Percentiles rank a stretch among this genome's conserved stretches.
phyloP scores from a whole-genome alignment of 2,113 vertebrate species.

The Cyprinus carpio region DNA sequence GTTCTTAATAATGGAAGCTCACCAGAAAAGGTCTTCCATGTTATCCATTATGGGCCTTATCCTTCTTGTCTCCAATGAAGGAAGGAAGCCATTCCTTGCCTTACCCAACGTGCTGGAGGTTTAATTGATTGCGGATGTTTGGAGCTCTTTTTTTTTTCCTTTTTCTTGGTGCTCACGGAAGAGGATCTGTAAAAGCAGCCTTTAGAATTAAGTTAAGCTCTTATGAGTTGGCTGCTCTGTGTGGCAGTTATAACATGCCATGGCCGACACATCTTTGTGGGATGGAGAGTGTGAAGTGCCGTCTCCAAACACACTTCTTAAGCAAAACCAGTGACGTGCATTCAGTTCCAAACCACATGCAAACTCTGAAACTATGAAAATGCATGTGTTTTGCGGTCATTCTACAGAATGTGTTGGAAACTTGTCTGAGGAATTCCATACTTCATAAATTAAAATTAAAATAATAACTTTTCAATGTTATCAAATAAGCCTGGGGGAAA shows the following conservation, averaged over 20 bases:
- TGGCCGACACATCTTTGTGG: constrained; percentile 5
- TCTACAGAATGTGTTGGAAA: background rate
- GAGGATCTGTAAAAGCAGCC: constrained; percentile 39
- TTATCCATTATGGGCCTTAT: constrained; percentile 11
- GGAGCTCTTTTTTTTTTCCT: constrained; percentile 22
- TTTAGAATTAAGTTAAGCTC: constrained; percentile 33
- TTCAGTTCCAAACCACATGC: constrained; percentile 21
- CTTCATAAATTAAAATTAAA: background rate
- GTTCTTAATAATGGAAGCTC: too few species aligned
- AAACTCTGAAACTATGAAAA: background rate
- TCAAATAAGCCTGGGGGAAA: too few species aligned
- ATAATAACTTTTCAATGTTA: too few species aligned
- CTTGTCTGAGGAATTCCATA: background rate
- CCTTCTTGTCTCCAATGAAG: constrained; percentile 35
- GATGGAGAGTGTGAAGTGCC: background rate
- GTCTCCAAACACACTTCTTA: background rate
- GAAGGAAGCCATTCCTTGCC: constrained; percentile 48
- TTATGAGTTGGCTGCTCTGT: background rate
- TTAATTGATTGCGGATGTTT: constrained; percentile 62
- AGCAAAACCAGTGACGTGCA: background rate
- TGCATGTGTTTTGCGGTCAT: background rate
- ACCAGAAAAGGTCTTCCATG: background rate
- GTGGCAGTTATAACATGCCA: constrained; percentile 19
- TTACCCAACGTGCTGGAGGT: constrained; percentile 35
- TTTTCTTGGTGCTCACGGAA: background rate